Evolutionary conservation across 1,140 invertebrate genomes (phyloP), one percentile per base, ranked within the genome.

Genomic region (Nephila pilipes): DNA sequence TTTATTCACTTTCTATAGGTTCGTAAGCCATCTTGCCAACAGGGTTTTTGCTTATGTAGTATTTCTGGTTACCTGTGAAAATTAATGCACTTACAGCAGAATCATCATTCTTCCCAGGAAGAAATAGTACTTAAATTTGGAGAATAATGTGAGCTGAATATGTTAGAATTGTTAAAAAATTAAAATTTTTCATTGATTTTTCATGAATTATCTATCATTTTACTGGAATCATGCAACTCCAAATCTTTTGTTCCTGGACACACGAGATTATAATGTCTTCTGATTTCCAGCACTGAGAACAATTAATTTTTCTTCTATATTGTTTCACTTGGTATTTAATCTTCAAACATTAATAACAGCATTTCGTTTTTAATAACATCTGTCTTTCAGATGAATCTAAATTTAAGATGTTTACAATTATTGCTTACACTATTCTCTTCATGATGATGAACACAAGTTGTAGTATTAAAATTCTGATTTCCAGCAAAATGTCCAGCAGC

Each of bases 321-420:
- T n/a, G n/a, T n/a, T n/a, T n/a, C 81, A 63, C 55, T 83, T 32
- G 0, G 32, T 38, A 55, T 1, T 22, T n/a, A 83, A 29, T 81
- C 1, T 60, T n/a, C n/a, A 36, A 4, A 38, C 54, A 81, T 2
- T 16, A n/a, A n/a, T n/a, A n/a, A n/a, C n/a, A n/a, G n/a, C n/a
- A n/a, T n/a, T 46, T 0, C 63, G 25, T 57, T 14, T 1, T 25
- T 54, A 2, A 16, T n/a, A 69, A 29, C 60, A 88, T 6, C 10
- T 63, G 12, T 81, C 16, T n/a, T 10, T 91, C 75, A 81, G n/a
- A 25, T 81, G 83, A 83, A 81, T 83, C n/a, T 5, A 91, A 18
- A 38, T 63, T 83, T 58, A 2, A 2, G 5, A 38, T 18, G 60
- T 38, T 32, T 25, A 46, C 75, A 81, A 60, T 36, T 6, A 18